These are phyloP conservation scores for Moxostoma hubbsi DNA, from an alignment of 2,797 vertebrate species.

Conservation along the genomic window DNA sequence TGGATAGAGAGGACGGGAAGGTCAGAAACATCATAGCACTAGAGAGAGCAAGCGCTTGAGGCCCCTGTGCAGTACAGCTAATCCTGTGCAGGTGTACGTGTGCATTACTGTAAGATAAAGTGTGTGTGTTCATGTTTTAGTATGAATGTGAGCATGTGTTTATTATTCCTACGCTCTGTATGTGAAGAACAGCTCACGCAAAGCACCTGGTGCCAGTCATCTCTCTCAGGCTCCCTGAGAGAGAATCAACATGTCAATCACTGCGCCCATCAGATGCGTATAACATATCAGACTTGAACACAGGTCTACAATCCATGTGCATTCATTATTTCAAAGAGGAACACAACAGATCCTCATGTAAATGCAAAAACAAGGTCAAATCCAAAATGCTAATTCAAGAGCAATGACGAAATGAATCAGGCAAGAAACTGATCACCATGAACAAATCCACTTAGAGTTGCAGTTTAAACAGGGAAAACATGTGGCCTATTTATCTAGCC, in stretches of 20 bases:
- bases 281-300: not conserved
- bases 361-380: not conserved
- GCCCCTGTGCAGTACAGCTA: constrained; percentile 37
- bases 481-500: too few relatives aligned
- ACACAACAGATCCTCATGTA: too few relatives aligned
- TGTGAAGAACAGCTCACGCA: not conserved
- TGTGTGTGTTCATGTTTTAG: not conserved
- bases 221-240: not conserved
- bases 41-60: constrained; percentile 12
- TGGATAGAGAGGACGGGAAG: constrained; percentile 2
- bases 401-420: too few relatives aligned
- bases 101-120: too few relatives aligned
- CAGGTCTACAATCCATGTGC: not conserved
- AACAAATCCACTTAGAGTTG: too few relatives aligned
- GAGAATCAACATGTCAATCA: constrained; percentile 37
- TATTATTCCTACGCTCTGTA: constrained; percentile 28
- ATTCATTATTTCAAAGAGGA: not conserved
- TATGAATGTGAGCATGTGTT: constrained; percentile 25
- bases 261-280: not conserved
- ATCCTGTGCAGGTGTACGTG: constrained; percentile 60
- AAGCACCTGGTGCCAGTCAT: not conserved
- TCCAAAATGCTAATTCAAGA: not conserved
- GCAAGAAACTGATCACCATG: too few relatives aligned
- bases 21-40: constrained; percentile 1
- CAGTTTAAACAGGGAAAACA: too few relatives aligned